These are phyloP conservation scores for Sphenopsis melanotis DNA, from an alignment of 2,797 vertebrate genomes.

Conservation along the genomic window DNA sequence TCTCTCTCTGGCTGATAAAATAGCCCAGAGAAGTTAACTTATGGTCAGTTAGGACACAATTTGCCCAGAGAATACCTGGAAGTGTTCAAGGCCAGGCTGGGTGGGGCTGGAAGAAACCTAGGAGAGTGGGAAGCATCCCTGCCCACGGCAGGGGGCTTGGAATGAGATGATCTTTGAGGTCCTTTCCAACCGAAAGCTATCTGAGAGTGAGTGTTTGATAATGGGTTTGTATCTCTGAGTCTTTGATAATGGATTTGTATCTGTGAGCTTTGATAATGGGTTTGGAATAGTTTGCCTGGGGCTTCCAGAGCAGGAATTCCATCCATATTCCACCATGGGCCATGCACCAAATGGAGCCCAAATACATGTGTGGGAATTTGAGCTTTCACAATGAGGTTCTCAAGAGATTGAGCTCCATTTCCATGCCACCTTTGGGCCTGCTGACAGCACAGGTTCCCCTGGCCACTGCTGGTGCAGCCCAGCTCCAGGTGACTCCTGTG, in stretches of 20 bases:
- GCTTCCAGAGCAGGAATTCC: not conserved
- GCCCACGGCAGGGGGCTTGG: no score
- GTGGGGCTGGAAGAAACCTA: not conserved
- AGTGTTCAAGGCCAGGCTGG: not conserved
- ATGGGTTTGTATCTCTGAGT: not conserved
- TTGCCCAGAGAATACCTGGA: not conserved
- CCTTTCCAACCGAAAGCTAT: not conserved
- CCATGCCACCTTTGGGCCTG: not conserved
- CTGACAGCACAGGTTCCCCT: not conserved
- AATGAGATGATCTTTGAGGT: not conserved
- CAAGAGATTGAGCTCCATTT: not conserved
- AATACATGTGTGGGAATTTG: accelerated
- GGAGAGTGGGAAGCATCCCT: not conserved
- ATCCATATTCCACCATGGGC: accelerated
- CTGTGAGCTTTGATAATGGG: not conserved
- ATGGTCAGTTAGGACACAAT: not conserved
- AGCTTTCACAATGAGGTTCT: not conserved
- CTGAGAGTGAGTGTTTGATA: not conserved
- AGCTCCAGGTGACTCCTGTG: not conserved
- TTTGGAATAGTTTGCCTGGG: not conserved
- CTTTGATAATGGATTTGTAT: no score
- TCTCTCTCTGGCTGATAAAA: not conserved
- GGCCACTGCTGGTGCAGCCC: not conserved
- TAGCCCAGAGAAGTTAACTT: not conserved
- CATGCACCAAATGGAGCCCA: accelerated